These are phyloP conservation scores for Pelusios castaneus DNA, from an alignment of 2,113 vertebrate genomes.

Conservation along the genomic window DNA sequence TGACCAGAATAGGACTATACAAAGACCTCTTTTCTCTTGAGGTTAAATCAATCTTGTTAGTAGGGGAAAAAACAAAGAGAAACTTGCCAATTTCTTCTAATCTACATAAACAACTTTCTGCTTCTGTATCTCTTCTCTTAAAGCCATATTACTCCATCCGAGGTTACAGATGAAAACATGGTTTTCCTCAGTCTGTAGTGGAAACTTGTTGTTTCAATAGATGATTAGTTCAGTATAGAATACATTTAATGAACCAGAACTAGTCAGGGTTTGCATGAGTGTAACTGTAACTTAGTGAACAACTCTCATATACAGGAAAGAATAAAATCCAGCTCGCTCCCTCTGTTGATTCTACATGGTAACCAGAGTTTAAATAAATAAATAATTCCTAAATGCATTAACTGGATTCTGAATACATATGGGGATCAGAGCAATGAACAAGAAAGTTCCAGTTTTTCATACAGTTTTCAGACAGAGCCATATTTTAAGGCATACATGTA, in stretches of 20 bases:
- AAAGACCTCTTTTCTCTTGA: slow-evolving; percentile 2
- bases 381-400: neutral
- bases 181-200: neutral
- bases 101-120: slow-evolving; percentile 24
- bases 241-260: neutral
- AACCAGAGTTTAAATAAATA: accelerated
- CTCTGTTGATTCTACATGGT: neutral
- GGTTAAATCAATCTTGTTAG: slow-evolving; percentile 20
- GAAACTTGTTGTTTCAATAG: neutral
- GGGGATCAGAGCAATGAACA: neutral
- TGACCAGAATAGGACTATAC: neutral
- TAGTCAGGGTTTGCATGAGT: neutral
- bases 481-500: neutral
- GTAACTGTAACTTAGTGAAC: neutral
- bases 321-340: neutral
- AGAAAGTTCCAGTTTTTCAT: accelerated
- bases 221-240: neutral
- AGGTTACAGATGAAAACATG: slow-evolving; percentile 12
- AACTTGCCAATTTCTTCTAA: slow-evolving; percentile 22
- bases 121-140: slow-evolving; percentile 51
- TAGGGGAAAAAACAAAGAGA: neutral
- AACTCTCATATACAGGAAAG: accelerated
- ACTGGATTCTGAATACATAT: neutral
- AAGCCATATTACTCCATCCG: neutral
- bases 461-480: neutral